phyloP scores from a whole-genome alignment of 2,113 vertebrate genomes.

The Thomomys bottae region DNA sequence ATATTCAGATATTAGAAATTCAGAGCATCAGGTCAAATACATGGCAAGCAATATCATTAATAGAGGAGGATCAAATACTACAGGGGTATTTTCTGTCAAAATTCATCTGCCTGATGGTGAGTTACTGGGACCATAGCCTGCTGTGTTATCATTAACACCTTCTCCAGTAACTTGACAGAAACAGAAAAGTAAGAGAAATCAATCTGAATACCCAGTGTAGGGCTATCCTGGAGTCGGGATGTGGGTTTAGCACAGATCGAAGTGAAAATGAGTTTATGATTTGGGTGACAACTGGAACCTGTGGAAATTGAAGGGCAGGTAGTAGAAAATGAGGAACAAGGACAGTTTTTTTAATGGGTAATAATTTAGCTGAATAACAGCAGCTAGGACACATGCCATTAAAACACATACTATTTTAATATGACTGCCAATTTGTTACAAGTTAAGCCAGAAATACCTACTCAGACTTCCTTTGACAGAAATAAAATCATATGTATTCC shows the following conservation, averaged over 20 bases:
- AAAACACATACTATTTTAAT: not conserved
- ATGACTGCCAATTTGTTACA: not conserved
- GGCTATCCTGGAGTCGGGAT: conserved; percentile 16
- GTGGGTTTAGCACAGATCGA: not conserved
- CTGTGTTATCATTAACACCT: conserved; percentile 43
- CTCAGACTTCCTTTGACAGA: not conserved
- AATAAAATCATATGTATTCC: not conserved
- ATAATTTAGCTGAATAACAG: not conserved
- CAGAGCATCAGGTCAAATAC: not conserved
- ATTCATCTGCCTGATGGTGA: not conserved
- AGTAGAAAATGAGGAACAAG: not conserved
- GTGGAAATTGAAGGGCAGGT: conserved; percentile 11
- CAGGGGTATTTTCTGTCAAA: not conserved
- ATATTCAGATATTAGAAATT: conserved; percentile 3
- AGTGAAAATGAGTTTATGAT: conserved; percentile 30
- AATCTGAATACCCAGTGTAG: conserved; percentile 14
- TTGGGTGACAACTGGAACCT: conserved; percentile 42
- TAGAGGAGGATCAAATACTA: not conserved
- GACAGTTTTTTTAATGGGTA: not conserved
- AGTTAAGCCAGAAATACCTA: not conserved
- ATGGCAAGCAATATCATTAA: not conserved
- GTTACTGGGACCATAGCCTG: not conserved
- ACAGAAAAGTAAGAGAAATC: conserved; percentile 38
- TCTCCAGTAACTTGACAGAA: conserved; percentile 29
- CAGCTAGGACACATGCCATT: not conserved